Evolutionary conservation across 2,888 invertebrate genomes (phyloP).

Genomic region (Pilophorus perplexus): DNA sequence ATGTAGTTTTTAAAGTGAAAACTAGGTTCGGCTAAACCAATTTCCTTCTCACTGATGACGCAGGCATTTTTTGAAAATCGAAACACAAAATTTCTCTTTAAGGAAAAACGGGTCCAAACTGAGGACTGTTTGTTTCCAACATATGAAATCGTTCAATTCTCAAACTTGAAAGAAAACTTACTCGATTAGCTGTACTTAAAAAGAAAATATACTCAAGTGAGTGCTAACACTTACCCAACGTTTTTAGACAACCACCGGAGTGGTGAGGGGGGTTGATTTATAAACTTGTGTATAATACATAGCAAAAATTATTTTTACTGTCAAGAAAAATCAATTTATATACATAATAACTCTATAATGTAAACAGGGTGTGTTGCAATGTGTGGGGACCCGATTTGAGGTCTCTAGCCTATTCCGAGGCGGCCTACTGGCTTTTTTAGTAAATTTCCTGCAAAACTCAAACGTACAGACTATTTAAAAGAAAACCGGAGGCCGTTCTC

Average conservation of each 20-base stretch:
- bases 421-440: no score
- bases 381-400: slow-evolving; percentile 37
- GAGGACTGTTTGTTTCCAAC: slow-evolving; percentile 38
- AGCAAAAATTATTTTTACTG: slow-evolving; percentile 46
- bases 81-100: neutral
- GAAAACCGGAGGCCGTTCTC: no score
- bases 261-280: slow-evolving; percentile 32
- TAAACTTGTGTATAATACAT: slow-evolving; percentile 37
- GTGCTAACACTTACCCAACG: slow-evolving; percentile 22
- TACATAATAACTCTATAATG: slow-evolving; percentile 40
- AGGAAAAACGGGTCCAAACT: slow-evolving; percentile 44
- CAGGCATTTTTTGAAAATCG: slow-evolving; percentile 16
- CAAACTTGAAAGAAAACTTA: slow-evolving; percentile 38
- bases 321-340: slow-evolving; percentile 42
- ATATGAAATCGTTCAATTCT: slow-evolving; percentile 22
- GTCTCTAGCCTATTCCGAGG: no score
- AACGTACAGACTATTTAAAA: no score
- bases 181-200: slow-evolving; percentile 44
- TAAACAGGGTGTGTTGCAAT: slow-evolving; percentile 38
- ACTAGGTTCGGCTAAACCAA: neutral
- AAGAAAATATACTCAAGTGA: slow-evolving; percentile 20
- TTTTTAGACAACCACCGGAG: slow-evolving; percentile 2
- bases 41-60: neutral
- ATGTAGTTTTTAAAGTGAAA: no score
- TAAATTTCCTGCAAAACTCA: no score